Evolutionary conservation across 2,797 vertebrate genomes (phyloP), one percentile per base, ranked within the genome.

Genomic region (Catharus ustulatus): DNA sequence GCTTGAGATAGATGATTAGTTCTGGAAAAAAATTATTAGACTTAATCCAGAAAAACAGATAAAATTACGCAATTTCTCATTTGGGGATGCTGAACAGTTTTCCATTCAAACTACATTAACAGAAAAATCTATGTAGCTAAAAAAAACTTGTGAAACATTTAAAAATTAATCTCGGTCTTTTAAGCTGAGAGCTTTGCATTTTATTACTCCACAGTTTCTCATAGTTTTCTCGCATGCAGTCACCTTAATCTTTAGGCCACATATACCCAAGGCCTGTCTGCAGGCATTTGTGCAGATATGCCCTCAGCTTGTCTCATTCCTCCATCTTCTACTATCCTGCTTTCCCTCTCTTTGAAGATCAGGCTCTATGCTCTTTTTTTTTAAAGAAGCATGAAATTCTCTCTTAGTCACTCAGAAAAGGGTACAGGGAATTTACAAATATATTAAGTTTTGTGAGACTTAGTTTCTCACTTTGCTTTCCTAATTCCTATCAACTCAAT

Each of bases 321-420:
- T 91, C 55, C 5, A 1, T 73, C 75, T 84, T 64, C 69, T 69
- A 1, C 43, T 54, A 2, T 32, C n/a, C 51, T 52, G 64, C 77
- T 30, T 67, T 63, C 27, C 49, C 52, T 77, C 23, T 84, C 78
- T 95, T 91, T 93, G 75, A 89, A 93, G 84, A 87, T 79, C 52
- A 67, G 40, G 2, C 72, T 89, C 19, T 63, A 23, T 0, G 0
- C 15, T 42, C 38, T 43, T 76, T 26, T 75, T 42, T 67, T 57
- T 54, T 6, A 89, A 84, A 24, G 34, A 84, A 82, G 52, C 67
- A 55, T 74, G 63, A 85, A 90, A 79, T 84, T 94, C 45, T 91
- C 14, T 62, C 27, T 78, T 84, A 82, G 67, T 82, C 63, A 27
- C 63, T 84, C 9, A 1, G 54, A 77, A 81, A 76, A 79, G 13